These are phyloP conservation scores for Sparus aurata DNA, from an alignment of 2,797 vertebrate species.

Conservation along the genomic window DNA sequence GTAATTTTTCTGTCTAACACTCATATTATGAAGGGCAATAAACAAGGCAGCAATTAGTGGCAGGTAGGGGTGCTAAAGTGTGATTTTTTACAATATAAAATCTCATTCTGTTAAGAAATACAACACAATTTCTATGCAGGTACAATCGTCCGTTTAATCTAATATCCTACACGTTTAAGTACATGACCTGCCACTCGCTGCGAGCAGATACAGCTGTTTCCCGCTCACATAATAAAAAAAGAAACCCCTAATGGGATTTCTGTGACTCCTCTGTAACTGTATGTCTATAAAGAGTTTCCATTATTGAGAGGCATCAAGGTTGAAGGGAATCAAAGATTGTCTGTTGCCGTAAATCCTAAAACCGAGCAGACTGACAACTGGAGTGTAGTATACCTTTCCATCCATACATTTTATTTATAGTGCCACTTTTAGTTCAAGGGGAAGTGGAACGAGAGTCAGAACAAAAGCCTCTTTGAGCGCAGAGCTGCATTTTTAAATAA, in stretches of 20 bases:
- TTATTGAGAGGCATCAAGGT: slow-evolving; percentile 19
- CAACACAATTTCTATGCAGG: too few species aligned
- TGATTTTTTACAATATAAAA: too few species aligned
- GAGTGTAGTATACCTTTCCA: neutral
- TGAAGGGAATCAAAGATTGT: slow-evolving; percentile 25
- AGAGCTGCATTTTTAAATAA: neutral
- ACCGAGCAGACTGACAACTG: neutral
- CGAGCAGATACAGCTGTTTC: neutral
- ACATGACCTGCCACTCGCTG: neutral
- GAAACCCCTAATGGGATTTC: slow-evolving; percentile 18
- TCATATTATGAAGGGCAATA: neutral
- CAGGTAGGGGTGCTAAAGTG: neutral
- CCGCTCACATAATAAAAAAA: neutral
- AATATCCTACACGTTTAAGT: neutral
- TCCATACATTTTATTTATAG: neutral
- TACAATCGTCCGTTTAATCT: neutral
- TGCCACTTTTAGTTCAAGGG: neutral
- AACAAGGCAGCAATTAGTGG: neutral
- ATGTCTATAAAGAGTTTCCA: slow-evolving; percentile 18
- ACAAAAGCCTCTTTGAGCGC: neutral
- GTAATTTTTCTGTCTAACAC: neutral
- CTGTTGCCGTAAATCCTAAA: slow-evolving; percentile 15
- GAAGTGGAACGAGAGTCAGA: neutral
- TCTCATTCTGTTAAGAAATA: too few species aligned
- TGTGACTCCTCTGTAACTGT: neutral